Base-by-base conservation (phyloP, 2,113 vertebrate genomes). In the Sminthopsis crassicaudata region DNA sequence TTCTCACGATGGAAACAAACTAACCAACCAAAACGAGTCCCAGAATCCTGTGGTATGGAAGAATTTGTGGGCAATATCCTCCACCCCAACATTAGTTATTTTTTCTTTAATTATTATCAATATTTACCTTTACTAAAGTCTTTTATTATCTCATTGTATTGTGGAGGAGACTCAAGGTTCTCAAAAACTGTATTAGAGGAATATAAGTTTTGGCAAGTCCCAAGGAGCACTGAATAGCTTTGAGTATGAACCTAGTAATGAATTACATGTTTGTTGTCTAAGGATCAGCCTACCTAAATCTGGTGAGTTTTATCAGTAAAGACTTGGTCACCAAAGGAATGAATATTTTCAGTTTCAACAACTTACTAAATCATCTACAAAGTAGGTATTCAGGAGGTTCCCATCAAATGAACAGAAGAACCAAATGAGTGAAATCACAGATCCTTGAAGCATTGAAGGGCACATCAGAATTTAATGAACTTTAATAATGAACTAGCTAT, bases 391-490 rank as follows among this genome's bases (percentile, higher is more conserved):
- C n/a, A 84, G 67, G 67, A 84, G 67, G 7, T 84, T 84, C 67
- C 67, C n/a, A 84, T 42, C n/a, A 84, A 84, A 84, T 42, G 67
- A 84, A 23, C 42, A 84, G n/a, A 84, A 84, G 67, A 84, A 42
- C 67, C 67, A 42, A 16, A 42, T n/a, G 67, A 84, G 67, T 84
- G n/a, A 84, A 84, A 84, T n/a, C 67, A 84, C n/a, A 84, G 67
- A 84, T 84, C 67, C 67, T 84, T 84, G 67, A 84, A 84, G 16
- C 19, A 84, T 42, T 23, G 67, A 84, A 84, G 67, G 67, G 67
- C 67, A 84, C 67, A 84, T 84, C 67, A 84, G 67, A 84, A 84
- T 84, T 84, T 84, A 84, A 84, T 84, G 67, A 84, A 84, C 67
- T 84, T 84, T 84, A 84, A 84, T 84, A 84, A 84, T 84, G 67